Base-by-base conservation (phyloP, 2,797 vertebrate genomes). In the Helarctos malayanus region DNA sequence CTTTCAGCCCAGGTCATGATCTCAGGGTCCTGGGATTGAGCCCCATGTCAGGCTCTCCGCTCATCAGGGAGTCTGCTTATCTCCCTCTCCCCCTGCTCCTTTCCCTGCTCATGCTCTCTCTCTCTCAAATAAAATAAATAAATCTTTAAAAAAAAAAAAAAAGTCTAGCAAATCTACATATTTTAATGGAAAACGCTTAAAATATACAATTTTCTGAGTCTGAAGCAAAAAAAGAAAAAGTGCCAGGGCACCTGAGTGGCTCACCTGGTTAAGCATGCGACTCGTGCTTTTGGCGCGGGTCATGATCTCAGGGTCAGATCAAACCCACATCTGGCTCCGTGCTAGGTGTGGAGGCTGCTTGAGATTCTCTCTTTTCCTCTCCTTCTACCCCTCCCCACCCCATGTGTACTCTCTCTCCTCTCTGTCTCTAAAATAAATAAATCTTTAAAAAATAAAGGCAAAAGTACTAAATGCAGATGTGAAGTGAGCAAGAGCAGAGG, bases 101-200 rank as follows among this genome's bases (percentile, higher is more conserved):
- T 7, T 16, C 32, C 63, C 7, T 18, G 63, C 63, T 65, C 32
- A 16, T n/a, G 32, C 63, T 65, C 32, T n/a, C 63, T n/a, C 63
- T 65, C 63, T 65, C 63, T 65, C 63, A n/a, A n/a, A 68, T n/a
- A 68, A 68, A 52, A 52, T 52, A 56, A 56, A 65, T n/a, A n/a
- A 18, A 68, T 35, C 32, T 68, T 8, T 1, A 68, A 68, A 65
- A 35, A 35, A 35, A 25, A 35, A 25, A n/a, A 35, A 35, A n/a
- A 9, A 76, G 9, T 32, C 80, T 93, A 80, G 90, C 35, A 88
- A 47, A 57, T 45, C 59, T 57, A 29, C 5, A 52, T 27, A 73
- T 49, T 93, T 84, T 84, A 88, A 75, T 82, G 41, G 10, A 41
- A 93, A 93, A 91, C 47, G 38, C 38, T 91, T 91, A 76, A 76